phyloP scores from a whole-genome alignment of 2,113 vertebrate species.

The Eptesicus fuscus region DNA sequence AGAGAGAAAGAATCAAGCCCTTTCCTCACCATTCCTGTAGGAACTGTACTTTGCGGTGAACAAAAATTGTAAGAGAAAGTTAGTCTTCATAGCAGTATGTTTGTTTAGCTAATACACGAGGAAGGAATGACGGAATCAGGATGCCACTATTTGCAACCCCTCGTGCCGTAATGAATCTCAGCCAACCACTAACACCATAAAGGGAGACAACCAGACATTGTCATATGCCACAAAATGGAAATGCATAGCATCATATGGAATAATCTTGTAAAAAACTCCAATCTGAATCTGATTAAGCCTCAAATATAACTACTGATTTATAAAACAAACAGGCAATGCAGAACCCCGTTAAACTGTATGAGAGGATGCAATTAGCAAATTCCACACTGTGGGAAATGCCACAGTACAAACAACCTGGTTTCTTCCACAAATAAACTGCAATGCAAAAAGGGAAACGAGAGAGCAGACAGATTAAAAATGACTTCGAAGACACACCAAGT shows the following conservation, averaged over 20 bases:
- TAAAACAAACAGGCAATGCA: not conserved
- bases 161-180: not conserved
- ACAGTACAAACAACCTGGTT: not conserved
- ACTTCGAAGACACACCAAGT: not conserved
- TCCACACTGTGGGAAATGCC: not conserved
- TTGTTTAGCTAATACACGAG: not conserved
- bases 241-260: not conserved
- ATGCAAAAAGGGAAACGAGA: not conserved
- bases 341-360: not conserved
- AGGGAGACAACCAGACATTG: not conserved
- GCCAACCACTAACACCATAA: not conserved
- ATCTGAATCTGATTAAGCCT: not conserved
- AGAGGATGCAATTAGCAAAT: not conserved
- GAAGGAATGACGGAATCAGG: not conserved
- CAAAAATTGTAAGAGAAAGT: not conserved
- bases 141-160: too few relatives aligned
- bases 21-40: not conserved
- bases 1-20: not conserved
- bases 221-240: not conserved
- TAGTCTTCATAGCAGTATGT: not conserved
- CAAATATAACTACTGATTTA: not conserved
- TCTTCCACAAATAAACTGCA: not conserved
- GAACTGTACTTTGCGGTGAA: not conserved
- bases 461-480: not conserved
- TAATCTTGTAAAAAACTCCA: not conserved